Conservation (phyloP, 2,113 vertebrate genomes). For the Hippotragus niger region DNA sequence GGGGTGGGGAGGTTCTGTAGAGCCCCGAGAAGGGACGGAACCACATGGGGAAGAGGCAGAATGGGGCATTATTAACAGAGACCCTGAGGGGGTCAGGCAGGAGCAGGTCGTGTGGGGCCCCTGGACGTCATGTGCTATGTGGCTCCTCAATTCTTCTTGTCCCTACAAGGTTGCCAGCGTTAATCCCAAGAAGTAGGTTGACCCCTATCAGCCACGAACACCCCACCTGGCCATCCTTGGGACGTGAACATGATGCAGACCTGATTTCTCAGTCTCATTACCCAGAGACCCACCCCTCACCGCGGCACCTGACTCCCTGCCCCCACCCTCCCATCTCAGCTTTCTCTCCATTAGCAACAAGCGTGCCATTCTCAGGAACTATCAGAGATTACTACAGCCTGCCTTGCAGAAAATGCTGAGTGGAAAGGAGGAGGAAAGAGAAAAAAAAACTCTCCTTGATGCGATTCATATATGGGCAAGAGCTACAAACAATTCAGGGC, state of each 20-base stretch:
- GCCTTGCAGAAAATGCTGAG: slow-evolving; percentile 55
- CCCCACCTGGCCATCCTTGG: not conserved
- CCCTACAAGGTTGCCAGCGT: not conserved
- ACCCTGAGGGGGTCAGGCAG: not conserved
- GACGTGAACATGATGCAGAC: not conserved
- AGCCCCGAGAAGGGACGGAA: not conserved
- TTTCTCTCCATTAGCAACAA: not conserved
- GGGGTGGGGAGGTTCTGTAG: not conserved
- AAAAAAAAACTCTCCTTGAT: not conserved
- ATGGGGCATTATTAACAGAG: not conserved
- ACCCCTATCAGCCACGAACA: not conserved
- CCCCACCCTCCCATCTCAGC: no score
- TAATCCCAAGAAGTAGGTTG: not conserved
- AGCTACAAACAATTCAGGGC: slow-evolving; percentile 21
- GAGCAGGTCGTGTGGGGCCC: fast-evolving
- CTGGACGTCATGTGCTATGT: fast-evolving
- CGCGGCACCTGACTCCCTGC: fast-evolving
- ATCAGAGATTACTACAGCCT: not conserved
- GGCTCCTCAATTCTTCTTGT: not conserved
- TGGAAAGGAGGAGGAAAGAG: not conserved
- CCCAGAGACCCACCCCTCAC: fast-evolving
- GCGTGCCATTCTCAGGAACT: not conserved
- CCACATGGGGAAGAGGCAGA: not conserved
- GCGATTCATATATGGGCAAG: slow-evolving; percentile 21
- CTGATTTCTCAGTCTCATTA: not conserved